Base-by-base conservation (phyloP, 2,888 invertebrate species). In the Campopleginae sp. region DNA sequence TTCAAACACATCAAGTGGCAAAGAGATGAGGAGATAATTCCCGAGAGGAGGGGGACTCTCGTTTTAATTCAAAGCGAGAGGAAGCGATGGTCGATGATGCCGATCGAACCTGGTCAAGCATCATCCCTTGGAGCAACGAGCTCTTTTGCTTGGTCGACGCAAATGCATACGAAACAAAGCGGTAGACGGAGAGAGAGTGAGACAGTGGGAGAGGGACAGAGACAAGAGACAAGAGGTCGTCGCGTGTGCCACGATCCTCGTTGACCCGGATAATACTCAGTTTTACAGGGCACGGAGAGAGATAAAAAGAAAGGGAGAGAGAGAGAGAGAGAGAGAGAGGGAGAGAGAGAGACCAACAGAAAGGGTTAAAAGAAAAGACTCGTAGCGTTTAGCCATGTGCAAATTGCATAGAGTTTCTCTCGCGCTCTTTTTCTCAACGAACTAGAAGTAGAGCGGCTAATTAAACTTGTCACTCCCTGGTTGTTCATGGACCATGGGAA, bases 401-500 rank as follows among this genome's bases (percentile, higher is more conserved):
- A 79, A 79, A 79, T 80, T 80, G 80, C 75, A 75, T 68, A 80
- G 58, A 80, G 27, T 44, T 63, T 58, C 70, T 80, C 27, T 38
- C 77, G 79, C 63, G 27, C 68, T 80, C 58, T 74, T 44, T 58
- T 38, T 85, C 85, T 86, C 87, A 87, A 86, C 85, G 85, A 88
- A 79, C 82, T 58, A 86, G 71, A 90, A 89, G 87, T 90, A 85
- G 89, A 82, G 82, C 88, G 84, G 85, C 88, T 91, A 90, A 90
- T 90, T 90, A 88, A 87, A 88, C 83, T 87, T 82, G 86, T 87
- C 87, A 84, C 83, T 88, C 85, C 82, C 79, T 86, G 83, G 66
- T 77, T 86, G 80, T 83, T 79, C 82, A 80, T 80, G 80, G 80
- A 77, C 68, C 79, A 80, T 77, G 78, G 70, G 75, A 75, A 82